Evolutionary conservation across 2,888 invertebrate species (phyloP), one percentile per base, ranked within the genome.

Genomic region (Salpingus planirostris): DNA sequence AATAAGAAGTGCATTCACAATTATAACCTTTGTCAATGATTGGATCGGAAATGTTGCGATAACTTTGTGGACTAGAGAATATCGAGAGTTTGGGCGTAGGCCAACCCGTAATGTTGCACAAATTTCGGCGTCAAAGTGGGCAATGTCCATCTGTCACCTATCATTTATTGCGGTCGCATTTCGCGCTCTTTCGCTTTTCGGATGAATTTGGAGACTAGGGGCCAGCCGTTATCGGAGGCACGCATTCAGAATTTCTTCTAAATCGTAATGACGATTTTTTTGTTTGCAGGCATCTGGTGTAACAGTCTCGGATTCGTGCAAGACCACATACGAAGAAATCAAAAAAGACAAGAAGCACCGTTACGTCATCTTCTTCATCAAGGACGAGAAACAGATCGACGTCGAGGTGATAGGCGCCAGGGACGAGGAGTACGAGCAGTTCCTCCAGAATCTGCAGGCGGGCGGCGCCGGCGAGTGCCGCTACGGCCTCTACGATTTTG

Each of bases 281-380:
- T 32, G 3, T 18, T 26, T n/a, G n/a, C 40, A 81, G 91, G 90
- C 95, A 73, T 95, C 95, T 60, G 95, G 95, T 65, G 95, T 96
- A 54, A 88, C 89, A 70, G 93, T 96, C 48, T 86, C 91, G 55
- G 91, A 91, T 72, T 80, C 82, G 51, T 95, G 93, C 73, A 89
- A 93, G 74, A 87, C 84, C 44, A 89, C 85, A 54, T 95, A 91
- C 68, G 91, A 93, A 67, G 92, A 92, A 73, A 91, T 96, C 54
- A 96, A 96, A 72, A 91, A 95, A 72, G 90, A 91, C 66, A 95
- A 95, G 74, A 91, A 91, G 62, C 89, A 91, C 71, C 86, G 93
- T 64, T 96, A 93, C 69, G 91, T 95, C 49, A 89, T 96, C 62
- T 95, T 90, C 72, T 90, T 81, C 73, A 90, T 96, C 67, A 83